Base-by-base conservation (phyloP, 2,888 invertebrate genomes). In the Leuctra nigra region DNA sequence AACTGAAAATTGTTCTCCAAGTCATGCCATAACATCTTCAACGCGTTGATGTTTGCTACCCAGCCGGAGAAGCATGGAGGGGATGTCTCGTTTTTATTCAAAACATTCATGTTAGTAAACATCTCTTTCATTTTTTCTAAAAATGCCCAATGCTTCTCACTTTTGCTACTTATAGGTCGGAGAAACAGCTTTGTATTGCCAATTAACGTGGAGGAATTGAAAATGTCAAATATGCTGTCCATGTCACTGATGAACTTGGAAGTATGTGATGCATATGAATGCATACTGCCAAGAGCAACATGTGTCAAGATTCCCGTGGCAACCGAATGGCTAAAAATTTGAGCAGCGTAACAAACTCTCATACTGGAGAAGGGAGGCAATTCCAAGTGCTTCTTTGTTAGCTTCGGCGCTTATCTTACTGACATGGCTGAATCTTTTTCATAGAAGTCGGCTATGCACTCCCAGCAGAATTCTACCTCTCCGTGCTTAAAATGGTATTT, bases 271-370 rank as follows among this genome's bases (percentile, higher is more conserved):
- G 50, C 50, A n/a, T 23, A 36, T 38, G 50, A 38, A 14, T 35
- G 14, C 35, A 55, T 18, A 14, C 20, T 33, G 13, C 47, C 47
- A 7, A 48, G 16, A 29, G 55, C 14, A 11, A 47, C 35, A 23
- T 47, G 54, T 4, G 54, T 46, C 24, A 44, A 9, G 4, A 46
- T 54, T n/a, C 54, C 54, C 25, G 25, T 9, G 6, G 47, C 47
- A 13, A 47, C 47, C 1, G 55, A 55, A 48, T 55, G 55, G 6
- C 55, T 55, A 4, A 55, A 9, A 13, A 55, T 35, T 47, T 48
- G 55, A 11, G 47, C 22, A 16, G 55, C 55, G 6, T 33, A 33
- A 22, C 48, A 50, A 11, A 55, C 48, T 36, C 50, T 47, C 55
- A 50, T 48, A 1, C 35, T 18, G 4, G 48, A 13, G 20, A 55